Evolutionary conservation across 2,113 vertebrate species (phyloP), one percentile per base, ranked within the genome.

Genomic region (Micronycteris hirsuta): DNA sequence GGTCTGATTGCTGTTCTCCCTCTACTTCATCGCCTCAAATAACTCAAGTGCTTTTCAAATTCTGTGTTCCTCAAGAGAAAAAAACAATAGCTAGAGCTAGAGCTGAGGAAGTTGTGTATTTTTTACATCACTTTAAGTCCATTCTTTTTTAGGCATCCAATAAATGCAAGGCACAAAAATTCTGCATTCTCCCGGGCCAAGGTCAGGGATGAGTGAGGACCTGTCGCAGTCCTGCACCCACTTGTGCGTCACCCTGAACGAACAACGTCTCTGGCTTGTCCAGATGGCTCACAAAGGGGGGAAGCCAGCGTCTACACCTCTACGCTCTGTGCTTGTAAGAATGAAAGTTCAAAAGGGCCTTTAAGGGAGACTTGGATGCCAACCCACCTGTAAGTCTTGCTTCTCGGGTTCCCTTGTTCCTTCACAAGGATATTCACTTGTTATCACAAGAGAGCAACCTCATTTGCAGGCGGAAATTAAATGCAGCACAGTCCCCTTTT

Each of bases 381-480:
- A 17, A 52, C 52, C 80, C 36, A 7, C 56, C 26, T 14, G 4
- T 2, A 31, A 10, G 36, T 43, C 67, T 41, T 13, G 78, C 43
- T 33, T 12, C 61, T 11, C 7, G 0, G 1, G 73, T 45, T 38
- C 20, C 22, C 65, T n/a, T 10, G 38, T 20, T 70, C 26, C 67
- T 11, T 52, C 16, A 12, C 41, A 4, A 31, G 63, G 74, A 85
- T 8, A 54, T 0, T 41, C 26, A 10, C 73, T 49, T 33, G 54
- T 43, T 14, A 36, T 14, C 19, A 9, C 11, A 22, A 49, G 41
- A 54, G 43, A 31, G 26, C 3, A 20, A 43, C 96, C 86, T 94
- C 97, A 86, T 92, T 1, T 71, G 94, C 81, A 93, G 96, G 93
- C 82, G 41, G 76, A 56, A 49, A 16, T 4, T n/a, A 24, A 47